Evolutionary conservation across 2,888 invertebrate species (phyloP).

Genomic region (Mesorhabditis sp.): DNA sequence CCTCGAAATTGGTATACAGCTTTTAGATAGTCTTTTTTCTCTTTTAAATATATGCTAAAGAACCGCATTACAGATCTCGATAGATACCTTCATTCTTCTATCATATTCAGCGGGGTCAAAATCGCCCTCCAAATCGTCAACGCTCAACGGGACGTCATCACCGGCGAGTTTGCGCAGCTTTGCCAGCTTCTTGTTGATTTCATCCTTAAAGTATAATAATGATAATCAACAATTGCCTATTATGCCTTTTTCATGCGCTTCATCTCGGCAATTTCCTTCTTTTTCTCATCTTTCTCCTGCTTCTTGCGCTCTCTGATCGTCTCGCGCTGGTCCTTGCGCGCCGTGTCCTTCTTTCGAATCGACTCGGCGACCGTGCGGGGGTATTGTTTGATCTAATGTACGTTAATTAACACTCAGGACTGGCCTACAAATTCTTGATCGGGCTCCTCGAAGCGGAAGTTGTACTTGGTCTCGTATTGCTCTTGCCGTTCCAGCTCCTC

Average conservation of each 20-base stretch:
- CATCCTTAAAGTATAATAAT: slow-evolving; percentile 57
- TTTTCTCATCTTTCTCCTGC: slow-evolving; percentile 74
- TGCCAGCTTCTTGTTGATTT: slow-evolving; percentile 82
- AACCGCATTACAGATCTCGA: not conserved
- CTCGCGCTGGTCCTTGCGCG: slow-evolving; percentile 70
- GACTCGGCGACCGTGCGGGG: slow-evolving; percentile 83
- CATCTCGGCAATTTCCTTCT: slow-evolving; percentile 78
- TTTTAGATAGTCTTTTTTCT: no score
- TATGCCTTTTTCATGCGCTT: slow-evolving; percentile 24
- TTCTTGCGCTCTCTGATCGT: slow-evolving; percentile 58
- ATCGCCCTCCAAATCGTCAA: slow-evolving; percentile 74
- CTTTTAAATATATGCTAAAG: no score
- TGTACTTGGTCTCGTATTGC: slow-evolving; percentile 87
- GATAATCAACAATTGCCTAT: not conserved
- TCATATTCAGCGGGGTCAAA: slow-evolving; percentile 58
- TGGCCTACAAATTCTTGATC: slow-evolving; percentile 73
- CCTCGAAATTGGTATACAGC: no score
- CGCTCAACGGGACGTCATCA: slow-evolving; percentile 72
- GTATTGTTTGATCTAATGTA: slow-evolving; percentile 76
- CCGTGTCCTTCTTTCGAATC: slow-evolving; percentile 66
- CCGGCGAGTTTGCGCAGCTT: slow-evolving; percentile 84
- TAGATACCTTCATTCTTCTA: slow-evolving; percentile 41
- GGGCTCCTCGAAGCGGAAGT: slow-evolving; percentile 93
- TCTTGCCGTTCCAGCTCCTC: slow-evolving; percentile 73
- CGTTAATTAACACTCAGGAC: slow-evolving; percentile 22